Conservation (phyloP, 2,888 invertebrate genomes). For the Sturmia bella region DNA sequence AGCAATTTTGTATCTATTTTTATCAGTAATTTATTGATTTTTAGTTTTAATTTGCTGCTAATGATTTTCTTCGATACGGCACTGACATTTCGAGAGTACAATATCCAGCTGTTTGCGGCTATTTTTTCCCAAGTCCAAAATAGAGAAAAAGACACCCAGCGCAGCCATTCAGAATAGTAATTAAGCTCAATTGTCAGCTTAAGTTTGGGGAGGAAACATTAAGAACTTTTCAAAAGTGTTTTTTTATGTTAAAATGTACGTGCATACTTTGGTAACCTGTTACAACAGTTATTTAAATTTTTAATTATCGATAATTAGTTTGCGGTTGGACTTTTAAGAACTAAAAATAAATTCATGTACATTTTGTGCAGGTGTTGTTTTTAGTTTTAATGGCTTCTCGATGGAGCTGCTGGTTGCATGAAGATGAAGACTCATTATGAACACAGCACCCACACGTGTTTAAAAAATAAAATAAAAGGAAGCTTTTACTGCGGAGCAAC, state of each 20-base stretch:
- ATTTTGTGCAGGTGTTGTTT: slow-evolving; percentile 39
- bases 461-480: no score
- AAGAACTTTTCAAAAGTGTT: slow-evolving; percentile 2
- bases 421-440: background rate
- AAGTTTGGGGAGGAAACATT: slow-evolving; percentile 14
- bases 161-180: slow-evolving; percentile 26
- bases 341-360: slow-evolving; percentile 12
- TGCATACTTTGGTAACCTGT: background rate
- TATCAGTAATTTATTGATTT: slow-evolving; percentile 26
- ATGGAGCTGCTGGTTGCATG: background rate
- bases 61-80: slow-evolving; percentile 53
- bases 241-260: background rate
- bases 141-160: background rate
- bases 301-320: slow-evolving; percentile 15
- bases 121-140: background rate
- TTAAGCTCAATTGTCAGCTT: slow-evolving; percentile 18
- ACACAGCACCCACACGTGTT: no score
- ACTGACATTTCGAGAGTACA: slow-evolving; percentile 10
- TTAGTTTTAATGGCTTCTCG: background rate
- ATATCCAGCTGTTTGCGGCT: slow-evolving; percentile 46
- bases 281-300: slow-evolving; percentile 28
- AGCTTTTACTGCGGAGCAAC: no score
- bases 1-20: background rate
- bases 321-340: background rate
- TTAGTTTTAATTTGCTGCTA: slow-evolving; percentile 36